Conservation (phyloP, 2,888 invertebrate species). For the Abrostola triplasia region DNA sequence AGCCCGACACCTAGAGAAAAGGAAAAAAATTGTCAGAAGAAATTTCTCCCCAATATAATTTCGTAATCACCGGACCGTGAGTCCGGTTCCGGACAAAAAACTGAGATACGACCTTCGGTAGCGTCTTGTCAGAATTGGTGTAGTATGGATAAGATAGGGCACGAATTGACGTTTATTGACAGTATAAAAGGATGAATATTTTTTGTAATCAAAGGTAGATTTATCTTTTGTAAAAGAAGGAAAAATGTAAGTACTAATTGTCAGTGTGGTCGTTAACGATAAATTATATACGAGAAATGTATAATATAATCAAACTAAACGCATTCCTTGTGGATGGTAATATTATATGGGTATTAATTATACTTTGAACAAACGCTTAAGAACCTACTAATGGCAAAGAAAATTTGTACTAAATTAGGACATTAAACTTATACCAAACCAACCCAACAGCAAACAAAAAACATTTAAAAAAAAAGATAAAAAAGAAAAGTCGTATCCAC, state of each 20-base stretch:
- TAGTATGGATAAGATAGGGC: slow-evolving; percentile 68
- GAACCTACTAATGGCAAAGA: too few species aligned
- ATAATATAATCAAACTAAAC: too few species aligned
- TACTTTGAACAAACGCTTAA: too few species aligned
- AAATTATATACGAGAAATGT: too few species aligned
- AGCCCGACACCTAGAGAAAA: slow-evolving; percentile 74
- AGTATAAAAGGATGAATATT: slow-evolving; percentile 12
- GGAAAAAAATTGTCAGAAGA: slow-evolving; percentile 71
- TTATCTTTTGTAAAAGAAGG: not conserved
- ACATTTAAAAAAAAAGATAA: not conserved
- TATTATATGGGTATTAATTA: too few species aligned
- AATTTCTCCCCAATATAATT: slow-evolving; percentile 84
- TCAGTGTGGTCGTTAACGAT: too few species aligned
- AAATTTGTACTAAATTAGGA: too few species aligned
- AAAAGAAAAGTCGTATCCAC: slow-evolving; percentile 64
- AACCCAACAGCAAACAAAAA: not conserved
- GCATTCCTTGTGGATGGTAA: too few species aligned
- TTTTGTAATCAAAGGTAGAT: not conserved
- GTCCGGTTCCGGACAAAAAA: slow-evolving; percentile 86
- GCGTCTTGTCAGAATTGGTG: slow-evolving; percentile 72
- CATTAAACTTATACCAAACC: not conserved
- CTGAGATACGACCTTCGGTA: slow-evolving; percentile 76
- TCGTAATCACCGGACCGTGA: slow-evolving; percentile 85
- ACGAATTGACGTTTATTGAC: slow-evolving; percentile 21
- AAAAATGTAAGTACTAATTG: too few species aligned